phyloP scores from a whole-genome alignment of 92 coral and sea anemone genomes.

The Anthopleura xanthogrammica region DNA sequence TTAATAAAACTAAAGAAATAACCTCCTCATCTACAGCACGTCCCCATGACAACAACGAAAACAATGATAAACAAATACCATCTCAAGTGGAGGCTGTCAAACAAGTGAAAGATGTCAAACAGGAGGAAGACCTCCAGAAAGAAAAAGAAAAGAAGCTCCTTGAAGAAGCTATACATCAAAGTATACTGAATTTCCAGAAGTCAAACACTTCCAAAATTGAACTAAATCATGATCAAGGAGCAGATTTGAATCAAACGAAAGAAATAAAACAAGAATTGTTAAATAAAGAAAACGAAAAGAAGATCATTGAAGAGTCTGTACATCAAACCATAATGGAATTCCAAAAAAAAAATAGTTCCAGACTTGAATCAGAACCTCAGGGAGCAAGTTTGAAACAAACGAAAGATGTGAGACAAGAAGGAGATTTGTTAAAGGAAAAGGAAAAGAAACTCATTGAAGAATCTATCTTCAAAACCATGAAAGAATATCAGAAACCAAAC shows the following conservation, averaged over 20 bases:
- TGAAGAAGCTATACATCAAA: too few relatives aligned
- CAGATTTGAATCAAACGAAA: background rate
- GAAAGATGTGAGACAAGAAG: constrained; percentile 7
- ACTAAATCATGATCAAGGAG: too few relatives aligned
- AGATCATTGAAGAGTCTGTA: too few relatives aligned
- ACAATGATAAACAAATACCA: background rate
- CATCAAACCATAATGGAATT: too few relatives aligned
- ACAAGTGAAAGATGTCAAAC: too few relatives aligned
- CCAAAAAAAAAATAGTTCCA: too few relatives aligned
- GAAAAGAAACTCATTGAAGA: constrained; percentile 27
- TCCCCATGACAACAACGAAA: background rate
- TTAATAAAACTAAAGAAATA: constrained; percentile 9
- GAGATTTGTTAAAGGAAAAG: background rate
- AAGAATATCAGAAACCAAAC: background rate
- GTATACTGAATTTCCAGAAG: too few relatives aligned
- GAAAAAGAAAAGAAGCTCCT: too few relatives aligned
- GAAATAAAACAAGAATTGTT: background rate
- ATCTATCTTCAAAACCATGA: background rate
- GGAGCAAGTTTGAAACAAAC: background rate
- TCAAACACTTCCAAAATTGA: too few relatives aligned
- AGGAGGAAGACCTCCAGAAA: too few relatives aligned
- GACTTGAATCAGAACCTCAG: too few relatives aligned
- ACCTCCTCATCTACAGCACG: background rate
- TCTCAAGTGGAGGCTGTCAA: background rate
- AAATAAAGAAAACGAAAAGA: too few relatives aligned